Evolutionary conservation across 2,113 vertebrate species (phyloP).

Genomic region (Chionis minor): DNA sequence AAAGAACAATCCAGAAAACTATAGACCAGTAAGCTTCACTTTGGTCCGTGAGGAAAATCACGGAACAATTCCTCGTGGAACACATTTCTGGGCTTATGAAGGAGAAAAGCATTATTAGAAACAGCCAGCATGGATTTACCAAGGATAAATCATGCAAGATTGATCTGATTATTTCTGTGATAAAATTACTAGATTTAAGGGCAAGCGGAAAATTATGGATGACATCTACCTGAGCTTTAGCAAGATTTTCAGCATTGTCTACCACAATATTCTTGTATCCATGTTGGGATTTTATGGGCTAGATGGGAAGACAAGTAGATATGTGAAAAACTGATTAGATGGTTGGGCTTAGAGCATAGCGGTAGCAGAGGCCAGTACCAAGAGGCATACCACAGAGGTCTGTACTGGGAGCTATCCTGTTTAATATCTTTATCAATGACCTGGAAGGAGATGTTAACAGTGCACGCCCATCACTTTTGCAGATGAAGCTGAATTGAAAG

Average conservation of each 20-base stretch:
- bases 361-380: neutral
- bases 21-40: neutral
- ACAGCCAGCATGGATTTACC: too few species aligned
- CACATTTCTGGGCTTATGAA: too few species aligned
- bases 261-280: too few species aligned
- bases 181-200: too few species aligned
- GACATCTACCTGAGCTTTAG: too few species aligned
- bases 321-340: neutral
- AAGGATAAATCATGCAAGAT: too few species aligned
- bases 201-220: too few species aligned
- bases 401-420: neutral
- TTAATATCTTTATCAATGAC: neutral
- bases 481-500: neutral
- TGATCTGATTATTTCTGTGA: too few species aligned
- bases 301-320: too few species aligned
- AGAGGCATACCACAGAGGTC: neutral
- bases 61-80: neutral
- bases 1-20: neutral
- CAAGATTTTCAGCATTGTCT: too few species aligned
- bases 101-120: too few species aligned
- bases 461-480: neutral
- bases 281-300: too few species aligned
- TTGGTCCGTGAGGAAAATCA: neutral
- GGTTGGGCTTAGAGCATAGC: neutral
- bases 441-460: neutral